Evolutionary conservation across 2,797 vertebrate species (phyloP), one percentile per base, ranked within the genome.

Genomic region (Picus viridis): DNA sequence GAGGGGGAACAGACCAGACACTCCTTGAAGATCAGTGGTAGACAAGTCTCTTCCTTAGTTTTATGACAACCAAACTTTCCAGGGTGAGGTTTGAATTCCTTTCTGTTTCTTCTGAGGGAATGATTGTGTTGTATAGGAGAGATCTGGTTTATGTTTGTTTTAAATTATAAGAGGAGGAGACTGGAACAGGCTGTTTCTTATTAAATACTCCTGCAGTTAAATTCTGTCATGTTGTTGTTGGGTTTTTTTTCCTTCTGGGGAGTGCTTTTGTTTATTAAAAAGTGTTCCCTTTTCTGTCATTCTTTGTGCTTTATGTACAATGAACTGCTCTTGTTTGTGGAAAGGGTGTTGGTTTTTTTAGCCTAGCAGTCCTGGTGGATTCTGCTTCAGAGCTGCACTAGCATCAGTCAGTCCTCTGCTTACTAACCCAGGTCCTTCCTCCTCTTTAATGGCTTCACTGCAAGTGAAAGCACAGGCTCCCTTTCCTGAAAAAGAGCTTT

Each of bases 121-220:
- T 56, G 57, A n/a, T 53, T 0, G 2, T 47, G 54, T 79, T 83
- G 70, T 79, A 39, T 61, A 84, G 76, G 67, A 88, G 82, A 68
- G 87, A 41, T 95, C 94, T 95, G 95, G 77, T 71, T 95, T 91
- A 39, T 93, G 85, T 93, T 95, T 89, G 64, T 83, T 92, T 88
- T 62, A 92, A 91, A 96, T 86, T 94, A 88, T 89, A 86, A 81
- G 94, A 92, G 79, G 93, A 96, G 85, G 88, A 74, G 94, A 53
- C 77, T 82, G 64, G 61, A 91, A 73, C 64, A 56, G 61, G 51
- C 87, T 94, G 93, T 84, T 93, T 94, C 82, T 83, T 89, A 92
- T 93, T 93, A 96, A 91, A 76, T 85, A 32, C 36, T 91, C 45
- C 67, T 86, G 67, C 67, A 83, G 77, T 91, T 89, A 88, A 83